A percentile compares a stretch with the other conserved stretches of the same genome.
Conservation (phyloP, 2,888 invertebrate genomes). For the Agrotis clavis region DNA sequence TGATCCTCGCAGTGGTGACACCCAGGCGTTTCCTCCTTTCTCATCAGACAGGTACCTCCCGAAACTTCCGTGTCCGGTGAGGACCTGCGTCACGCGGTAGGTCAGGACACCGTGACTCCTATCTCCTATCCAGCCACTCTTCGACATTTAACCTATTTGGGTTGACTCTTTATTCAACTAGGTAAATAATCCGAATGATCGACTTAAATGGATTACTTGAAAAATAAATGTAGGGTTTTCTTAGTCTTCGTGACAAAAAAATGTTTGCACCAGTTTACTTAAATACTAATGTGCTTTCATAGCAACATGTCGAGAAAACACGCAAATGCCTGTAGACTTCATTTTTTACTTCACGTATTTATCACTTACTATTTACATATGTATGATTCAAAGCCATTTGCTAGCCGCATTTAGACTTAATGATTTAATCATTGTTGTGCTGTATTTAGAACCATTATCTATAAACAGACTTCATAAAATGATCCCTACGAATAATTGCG, state of each 20-base stretch:
- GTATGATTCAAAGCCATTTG: conserved; percentile 12
- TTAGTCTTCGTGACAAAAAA: neutral
- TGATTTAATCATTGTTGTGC: conserved; percentile 18
- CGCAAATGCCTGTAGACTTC: conserved; percentile 17
- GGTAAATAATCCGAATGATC: conserved; percentile 22
- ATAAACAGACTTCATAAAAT: conserved; percentile 30
- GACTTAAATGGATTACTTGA: neutral
- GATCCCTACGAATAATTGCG: conserved; percentile 25
- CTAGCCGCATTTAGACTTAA: neutral
- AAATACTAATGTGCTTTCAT: conserved; percentile 5
- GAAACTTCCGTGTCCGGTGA: too few species aligned
- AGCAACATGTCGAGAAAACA: neutral
- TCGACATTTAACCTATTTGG: conserved; percentile 14
- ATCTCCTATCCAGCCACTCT: too few species aligned
- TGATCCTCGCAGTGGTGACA: too few species aligned
- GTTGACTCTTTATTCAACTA: conserved; percentile 11
- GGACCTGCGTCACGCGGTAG: too few species aligned
- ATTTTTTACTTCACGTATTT: conserved; percentile 4
- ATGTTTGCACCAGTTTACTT: conserved; percentile 4
- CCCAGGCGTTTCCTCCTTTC: too few species aligned
- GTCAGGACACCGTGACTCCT: too few species aligned
- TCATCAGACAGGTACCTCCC: too few species aligned
- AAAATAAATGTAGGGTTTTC: neutral
- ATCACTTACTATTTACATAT: neutral
- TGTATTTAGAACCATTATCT: conserved; percentile 12